phyloP scores from a whole-genome alignment of 2,888 invertebrate genomes.

The Ramazzottius varieornatus region DNA sequence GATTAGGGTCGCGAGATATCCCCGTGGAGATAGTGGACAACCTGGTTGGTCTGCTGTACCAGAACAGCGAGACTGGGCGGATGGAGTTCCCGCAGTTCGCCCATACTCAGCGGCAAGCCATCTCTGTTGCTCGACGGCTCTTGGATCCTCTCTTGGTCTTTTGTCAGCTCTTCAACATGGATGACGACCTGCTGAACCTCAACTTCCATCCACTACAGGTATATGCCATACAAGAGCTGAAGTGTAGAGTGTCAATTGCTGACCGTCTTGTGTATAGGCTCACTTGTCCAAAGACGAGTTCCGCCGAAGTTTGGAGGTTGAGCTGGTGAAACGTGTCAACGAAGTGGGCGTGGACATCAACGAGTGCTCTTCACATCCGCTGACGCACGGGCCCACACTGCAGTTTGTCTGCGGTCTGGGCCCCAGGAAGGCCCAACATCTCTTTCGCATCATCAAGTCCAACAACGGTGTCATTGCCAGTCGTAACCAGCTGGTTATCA shows the following conservation, averaged over 20 bases:
- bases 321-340: slow-evolving; percentile 73
- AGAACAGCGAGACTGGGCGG: slow-evolving; percentile 16
- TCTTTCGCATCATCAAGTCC: slow-evolving; percentile 10
- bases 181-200: slow-evolving; percentile 83
- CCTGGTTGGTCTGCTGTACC: not conserved
- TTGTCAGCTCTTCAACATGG: slow-evolving; percentile 74
- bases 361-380: slow-evolving; percentile 57
- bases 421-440: slow-evolving; percentile 50
- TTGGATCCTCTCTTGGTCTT: slow-evolving; percentile 91
- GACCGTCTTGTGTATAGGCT: slow-evolving; percentile 18
- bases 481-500: slow-evolving; percentile 72
- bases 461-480: slow-evolving; percentile 65
- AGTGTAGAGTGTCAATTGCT: not conserved
- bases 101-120: slow-evolving; percentile 58
- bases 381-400: slow-evolving; percentile 50
- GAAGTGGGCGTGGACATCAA: slow-evolving; percentile 96
- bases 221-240: slow-evolving; percentile 7
- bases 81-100: slow-evolving; percentile 79
- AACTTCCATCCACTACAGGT: slow-evolving; percentile 56
- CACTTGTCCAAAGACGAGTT: slow-evolving; percentile 48
- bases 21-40: slow-evolving; percentile 3
- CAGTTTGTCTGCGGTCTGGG: slow-evolving; percentile 94
- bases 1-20: too few relatives aligned
- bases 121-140: slow-evolving; percentile 63
- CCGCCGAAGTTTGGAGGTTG: slow-evolving; percentile 52